phyloP scores from a whole-genome alignment of 2,888 invertebrate species.

The Cephus runcator region DNA sequence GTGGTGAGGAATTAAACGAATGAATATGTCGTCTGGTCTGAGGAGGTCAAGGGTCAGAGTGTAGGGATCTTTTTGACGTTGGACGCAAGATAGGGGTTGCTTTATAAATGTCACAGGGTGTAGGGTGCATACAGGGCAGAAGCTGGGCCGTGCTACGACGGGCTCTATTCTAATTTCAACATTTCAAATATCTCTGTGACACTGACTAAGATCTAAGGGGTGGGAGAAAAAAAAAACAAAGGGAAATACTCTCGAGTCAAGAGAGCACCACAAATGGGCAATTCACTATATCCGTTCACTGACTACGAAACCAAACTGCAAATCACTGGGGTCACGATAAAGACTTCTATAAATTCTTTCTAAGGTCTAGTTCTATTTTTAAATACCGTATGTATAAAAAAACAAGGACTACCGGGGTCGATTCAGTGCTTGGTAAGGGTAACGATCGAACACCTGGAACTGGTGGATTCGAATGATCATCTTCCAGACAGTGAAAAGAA shows the following conservation, averaged over 20 bases:
- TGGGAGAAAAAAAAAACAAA: not conserved
- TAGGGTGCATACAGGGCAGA: conserved; percentile 4
- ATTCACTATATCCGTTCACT: not conserved
- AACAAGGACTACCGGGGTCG: not conserved
- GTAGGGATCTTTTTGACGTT: not conserved
- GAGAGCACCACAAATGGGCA: not conserved
- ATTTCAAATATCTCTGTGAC: not conserved
- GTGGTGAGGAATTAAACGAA: not conserved
- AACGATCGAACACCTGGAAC: not conserved
- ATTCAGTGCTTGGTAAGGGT: not conserved
- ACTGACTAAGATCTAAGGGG: conserved; percentile 4
- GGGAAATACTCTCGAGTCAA: not conserved
- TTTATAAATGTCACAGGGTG: not conserved
- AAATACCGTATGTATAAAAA: not conserved
- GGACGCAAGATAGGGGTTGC: not conserved
- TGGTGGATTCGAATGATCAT: not conserved
- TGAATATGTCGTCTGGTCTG: not conserved
- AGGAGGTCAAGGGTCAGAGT: not conserved
- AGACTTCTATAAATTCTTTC: not conserved
- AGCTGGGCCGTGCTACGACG: conserved; percentile 6
- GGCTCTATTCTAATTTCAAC: not conserved
- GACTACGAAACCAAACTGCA: not conserved
- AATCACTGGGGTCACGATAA: not conserved
- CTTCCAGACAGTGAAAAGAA: not conserved
- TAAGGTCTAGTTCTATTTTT: not conserved